Evolutionary conservation across 2,888 invertebrate genomes (phyloP), one percentile per base, ranked within the genome.

Genomic region (Eupeodes latifasciatus): DNA sequence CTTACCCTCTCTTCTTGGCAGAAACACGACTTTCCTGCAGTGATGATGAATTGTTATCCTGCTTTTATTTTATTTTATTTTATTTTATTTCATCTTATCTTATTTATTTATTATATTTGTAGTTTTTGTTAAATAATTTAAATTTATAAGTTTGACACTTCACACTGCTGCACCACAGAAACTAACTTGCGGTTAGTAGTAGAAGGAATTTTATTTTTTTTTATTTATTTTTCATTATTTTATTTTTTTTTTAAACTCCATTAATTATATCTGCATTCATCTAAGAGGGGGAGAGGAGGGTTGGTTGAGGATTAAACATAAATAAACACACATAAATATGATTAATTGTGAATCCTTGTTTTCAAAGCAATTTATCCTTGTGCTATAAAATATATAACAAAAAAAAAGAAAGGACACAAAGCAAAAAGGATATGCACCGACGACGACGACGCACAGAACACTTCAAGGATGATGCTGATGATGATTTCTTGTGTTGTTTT

Each of bases 211-310:
- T n/a, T 55, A 51, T 47, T 27, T 57, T 64, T 57, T 64, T 80
- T 80, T 80, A 79, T 69, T 77, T 77, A 44, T 64, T 77, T 80
- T 51, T 61, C 64, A 62, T 62, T 44, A 16, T 66, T 76, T 27
- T 27, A 27, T 27, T 27, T 27, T 19, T 27, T 19, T 27, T 55
- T 53, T 49, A 66, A 47, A 69, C 71, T 82, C 71, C 79, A 83
- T 87, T 83, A 86, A 79, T 84, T 87, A 72, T 84, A 77, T 71
- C 51, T 75, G 77, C 78, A 75, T 78, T 85, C 81, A 81, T 81
- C 84, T 88, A 36, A 19, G 11, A 34, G 34, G 19, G 49, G n/a
- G 27, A 27, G 27, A 27, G 27, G 27, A 27, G 27, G 27, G 27
- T 1, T 27, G 2, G 27, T 27, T 27, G 27, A 27, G 27, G 27